phyloP scores from a whole-genome alignment of 2,797 vertebrate genomes.

The Lacerta bilineata region DNA sequence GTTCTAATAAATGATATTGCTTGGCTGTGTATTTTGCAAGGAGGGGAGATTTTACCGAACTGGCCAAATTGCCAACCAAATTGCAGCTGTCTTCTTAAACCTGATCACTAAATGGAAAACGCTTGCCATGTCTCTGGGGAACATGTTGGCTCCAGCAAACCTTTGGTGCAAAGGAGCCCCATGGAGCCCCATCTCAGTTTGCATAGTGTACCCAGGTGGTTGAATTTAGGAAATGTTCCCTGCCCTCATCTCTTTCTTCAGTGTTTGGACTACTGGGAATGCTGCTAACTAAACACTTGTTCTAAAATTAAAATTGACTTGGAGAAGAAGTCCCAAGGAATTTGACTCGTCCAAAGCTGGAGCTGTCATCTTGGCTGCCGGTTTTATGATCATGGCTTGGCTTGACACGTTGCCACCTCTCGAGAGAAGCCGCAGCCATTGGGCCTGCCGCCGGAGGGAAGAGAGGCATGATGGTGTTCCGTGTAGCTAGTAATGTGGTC shows the following conservation, averaged over 20 bases:
- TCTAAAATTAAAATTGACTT: fast-evolving
- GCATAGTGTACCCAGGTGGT: not conserved
- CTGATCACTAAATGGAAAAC: not conserved
- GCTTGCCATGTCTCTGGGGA: fast-evolving
- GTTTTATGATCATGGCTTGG: fast-evolving
- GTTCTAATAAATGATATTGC: not conserved
- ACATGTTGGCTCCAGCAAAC: not conserved
- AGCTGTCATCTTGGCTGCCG: not conserved
- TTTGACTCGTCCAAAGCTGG: fast-evolving
- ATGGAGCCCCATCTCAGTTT: not conserved
- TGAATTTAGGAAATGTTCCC: not conserved
- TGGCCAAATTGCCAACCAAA: not conserved
- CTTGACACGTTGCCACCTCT: fast-evolving
- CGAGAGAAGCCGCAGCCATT: fast-evolving
- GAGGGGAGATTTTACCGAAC: not conserved
- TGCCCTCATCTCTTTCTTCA: not conserved
- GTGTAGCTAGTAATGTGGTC: fast-evolving
- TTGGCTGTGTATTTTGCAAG: not conserved
- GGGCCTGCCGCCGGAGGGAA: fast-evolving
- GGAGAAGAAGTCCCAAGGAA: fast-evolving
- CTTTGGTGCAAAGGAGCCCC: too few relatives aligned
- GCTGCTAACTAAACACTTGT: not conserved
- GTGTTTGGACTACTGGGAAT: not conserved
- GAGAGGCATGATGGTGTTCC: fast-evolving
- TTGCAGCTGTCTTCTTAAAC: not conserved